Evolutionary conservation across 30 jellyfish, hydroid and myxozoan genomes (phyloP).

Genomic region (Cassiopea andromeda): DNA sequence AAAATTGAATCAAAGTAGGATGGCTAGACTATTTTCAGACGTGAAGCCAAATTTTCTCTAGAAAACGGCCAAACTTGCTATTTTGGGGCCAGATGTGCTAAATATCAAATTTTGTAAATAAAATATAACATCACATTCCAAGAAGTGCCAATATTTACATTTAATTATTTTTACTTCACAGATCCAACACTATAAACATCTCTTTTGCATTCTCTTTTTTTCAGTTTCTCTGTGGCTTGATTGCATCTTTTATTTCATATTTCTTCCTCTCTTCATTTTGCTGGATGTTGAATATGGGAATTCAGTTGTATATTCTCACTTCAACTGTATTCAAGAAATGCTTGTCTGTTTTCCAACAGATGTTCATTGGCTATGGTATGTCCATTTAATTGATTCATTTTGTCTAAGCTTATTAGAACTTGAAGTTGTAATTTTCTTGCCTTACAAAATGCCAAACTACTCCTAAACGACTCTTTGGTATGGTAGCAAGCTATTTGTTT

Average conservation of each 20-base stretch:
- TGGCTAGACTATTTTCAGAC: too few relatives aligned
- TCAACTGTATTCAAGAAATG: conserved; percentile 6
- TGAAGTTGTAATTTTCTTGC: too few relatives aligned
- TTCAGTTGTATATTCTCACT: conserved; percentile 22
- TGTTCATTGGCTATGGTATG: conserved; percentile 46
- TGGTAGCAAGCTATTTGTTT: too few relatives aligned
- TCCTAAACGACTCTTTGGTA: too few relatives aligned
- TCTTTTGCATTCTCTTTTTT: neutral
- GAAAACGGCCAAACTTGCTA: too few relatives aligned
- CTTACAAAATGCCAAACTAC: too few relatives aligned
- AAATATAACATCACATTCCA: too few relatives aligned
- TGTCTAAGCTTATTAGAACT: neutral
- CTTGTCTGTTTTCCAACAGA: conserved; percentile 11
- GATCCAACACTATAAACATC: neutral
- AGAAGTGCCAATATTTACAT: too few relatives aligned
- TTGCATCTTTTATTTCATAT: conserved; percentile 26
- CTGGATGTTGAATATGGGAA: conserved; percentile 51
- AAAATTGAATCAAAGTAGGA: too few relatives aligned
- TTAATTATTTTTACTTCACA: neutral
- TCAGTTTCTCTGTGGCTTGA: conserved; percentile 34
- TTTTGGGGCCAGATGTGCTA: too few relatives aligned
- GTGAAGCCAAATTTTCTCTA: too few relatives aligned
- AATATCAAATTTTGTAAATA: too few relatives aligned
- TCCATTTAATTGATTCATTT: neutral
- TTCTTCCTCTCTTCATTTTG: conserved; percentile 39